These are phyloP conservation scores for Oscarella lobularis DNA, from an alignment of 37 sponge, comb jelly and placozoan species.

Conservation along the genomic window DNA sequence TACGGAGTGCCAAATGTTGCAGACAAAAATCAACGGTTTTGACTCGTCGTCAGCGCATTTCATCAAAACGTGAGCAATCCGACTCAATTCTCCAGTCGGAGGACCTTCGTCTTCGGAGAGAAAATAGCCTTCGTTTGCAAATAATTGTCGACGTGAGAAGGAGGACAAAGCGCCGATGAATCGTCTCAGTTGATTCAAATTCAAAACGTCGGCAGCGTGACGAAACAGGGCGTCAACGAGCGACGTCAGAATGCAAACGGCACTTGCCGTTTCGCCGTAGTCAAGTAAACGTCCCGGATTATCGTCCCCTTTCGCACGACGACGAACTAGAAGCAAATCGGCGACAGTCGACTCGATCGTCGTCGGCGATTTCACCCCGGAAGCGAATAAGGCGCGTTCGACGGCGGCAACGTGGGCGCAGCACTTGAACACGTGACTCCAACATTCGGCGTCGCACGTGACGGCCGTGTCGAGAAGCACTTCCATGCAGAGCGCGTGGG, in stretches of 20 bases:
- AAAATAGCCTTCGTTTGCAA: no score
- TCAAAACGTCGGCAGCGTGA: background rate
- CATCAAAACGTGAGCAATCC: background rate
- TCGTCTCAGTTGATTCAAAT: background rate
- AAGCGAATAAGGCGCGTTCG: background rate
- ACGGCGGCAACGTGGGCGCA: background rate
- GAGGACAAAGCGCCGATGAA: background rate
- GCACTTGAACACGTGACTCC: background rate
- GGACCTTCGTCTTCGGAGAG: no score
- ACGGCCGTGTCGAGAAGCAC: background rate
- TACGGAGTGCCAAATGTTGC: background rate
- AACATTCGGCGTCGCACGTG: background rate
- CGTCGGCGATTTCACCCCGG: background rate
- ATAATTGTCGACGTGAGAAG: no score
- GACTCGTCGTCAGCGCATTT: background rate
- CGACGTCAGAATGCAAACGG: background rate
- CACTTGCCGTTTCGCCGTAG: background rate
- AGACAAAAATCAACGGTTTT: background rate
- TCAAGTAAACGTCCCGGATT: background rate
- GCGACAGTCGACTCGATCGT: background rate
- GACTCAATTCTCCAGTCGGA: background rate
- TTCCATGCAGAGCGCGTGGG: background rate
- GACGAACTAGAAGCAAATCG: background rate
- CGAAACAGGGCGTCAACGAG: background rate
- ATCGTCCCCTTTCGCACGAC: background rate